A percentile compares a stretch with the other conserved stretches of the same genome.
Evolutionary conservation across 2,797 vertebrate genomes (phyloP).

Genomic region (Lateolabrax maculatus): DNA sequence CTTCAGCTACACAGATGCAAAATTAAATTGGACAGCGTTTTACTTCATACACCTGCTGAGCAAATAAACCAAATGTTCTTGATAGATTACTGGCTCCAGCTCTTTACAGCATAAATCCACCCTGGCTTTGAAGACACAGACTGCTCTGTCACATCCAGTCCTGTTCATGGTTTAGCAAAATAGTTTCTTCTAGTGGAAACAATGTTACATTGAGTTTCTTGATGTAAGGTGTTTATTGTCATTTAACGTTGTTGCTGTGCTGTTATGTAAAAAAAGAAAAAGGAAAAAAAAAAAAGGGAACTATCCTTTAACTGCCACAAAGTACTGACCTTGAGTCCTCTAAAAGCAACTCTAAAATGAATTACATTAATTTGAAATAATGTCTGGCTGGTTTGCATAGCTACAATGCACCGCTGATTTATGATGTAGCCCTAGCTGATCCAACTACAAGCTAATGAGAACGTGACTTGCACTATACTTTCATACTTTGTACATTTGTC

Average conservation of each 20-base stretch:
- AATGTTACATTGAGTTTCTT: not conserved
- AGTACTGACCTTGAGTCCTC: not conserved
- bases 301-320: not conserved
- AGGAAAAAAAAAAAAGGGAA: not conserved
- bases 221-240: not conserved
- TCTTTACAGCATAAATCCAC: not conserved
- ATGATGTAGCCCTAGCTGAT: not conserved
- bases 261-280: no score
- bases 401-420: not conserved
- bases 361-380: not conserved
- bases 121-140: not conserved
- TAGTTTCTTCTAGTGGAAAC: not conserved
- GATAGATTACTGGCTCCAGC: not conserved
- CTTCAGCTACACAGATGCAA: not conserved
- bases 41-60: not conserved
- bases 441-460: constrained; percentile 1
- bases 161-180: not conserved
- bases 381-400: not conserved
- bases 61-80: constrained; percentile 8
- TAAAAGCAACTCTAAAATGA: not conserved
- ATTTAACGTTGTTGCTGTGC: no score
- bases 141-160: not conserved
- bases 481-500: not conserved
- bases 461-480: no score
- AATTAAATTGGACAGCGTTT: constrained; percentile 13